phyloP scores from a whole-genome alignment of 2,113 vertebrate genomes.

The Urocolius indicus region DNA sequence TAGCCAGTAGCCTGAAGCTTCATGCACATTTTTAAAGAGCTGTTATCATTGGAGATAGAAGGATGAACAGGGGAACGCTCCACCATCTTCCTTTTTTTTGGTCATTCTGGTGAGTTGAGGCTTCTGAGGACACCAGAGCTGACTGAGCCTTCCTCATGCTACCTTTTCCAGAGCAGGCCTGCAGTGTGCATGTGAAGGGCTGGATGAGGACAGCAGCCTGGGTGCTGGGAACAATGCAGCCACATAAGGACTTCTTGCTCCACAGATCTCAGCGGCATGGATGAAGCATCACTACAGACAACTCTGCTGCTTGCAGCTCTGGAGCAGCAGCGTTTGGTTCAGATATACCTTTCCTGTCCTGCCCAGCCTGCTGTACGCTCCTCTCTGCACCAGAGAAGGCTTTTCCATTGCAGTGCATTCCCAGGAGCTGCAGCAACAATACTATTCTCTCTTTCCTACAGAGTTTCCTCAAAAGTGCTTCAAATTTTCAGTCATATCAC shows the following conservation, averaged over 20 bases:
- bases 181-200: rapidly evolving
- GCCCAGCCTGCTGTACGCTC: not conserved
- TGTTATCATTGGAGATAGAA: conserved; percentile 6
- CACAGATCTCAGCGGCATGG: not conserved
- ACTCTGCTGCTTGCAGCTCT: not conserved
- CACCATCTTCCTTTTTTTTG: not conserved
- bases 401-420: not conserved
- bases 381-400: not conserved
- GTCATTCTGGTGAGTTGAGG: not conserved
- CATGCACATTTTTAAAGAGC: not conserved
- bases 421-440: not conserved
- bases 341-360: not conserved
- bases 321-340: not conserved
- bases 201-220: not conserved
- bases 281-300: not conserved
- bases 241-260: not conserved
- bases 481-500: not conserved
- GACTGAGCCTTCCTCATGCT: not conserved
- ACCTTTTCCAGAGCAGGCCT: not conserved
- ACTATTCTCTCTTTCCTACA: not conserved
- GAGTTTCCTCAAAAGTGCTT: not conserved
- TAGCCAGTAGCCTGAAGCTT: not conserved
- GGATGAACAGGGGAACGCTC: not conserved
- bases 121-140: not conserved
- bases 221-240: not conserved